Base-by-base conservation (phyloP, 2,888 invertebrate species). In the Uropetala carovei region DNA sequence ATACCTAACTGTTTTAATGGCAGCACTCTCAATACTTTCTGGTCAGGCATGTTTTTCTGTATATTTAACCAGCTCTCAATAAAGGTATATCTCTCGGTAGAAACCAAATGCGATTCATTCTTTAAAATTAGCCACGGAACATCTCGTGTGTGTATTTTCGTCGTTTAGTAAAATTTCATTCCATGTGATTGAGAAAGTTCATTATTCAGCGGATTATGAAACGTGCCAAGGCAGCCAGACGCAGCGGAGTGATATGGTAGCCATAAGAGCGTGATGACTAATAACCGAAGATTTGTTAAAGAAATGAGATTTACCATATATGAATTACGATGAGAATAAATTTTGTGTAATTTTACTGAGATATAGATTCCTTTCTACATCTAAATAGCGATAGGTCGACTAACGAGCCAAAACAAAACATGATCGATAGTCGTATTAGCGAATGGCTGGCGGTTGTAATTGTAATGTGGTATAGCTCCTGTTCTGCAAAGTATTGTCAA, bases 361-460 rank as follows among this genome's bases (percentile, higher is more conserved):
- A 43, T 13, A 75, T 2, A 4, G 13, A 75, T 75, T 22, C 0
- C 8, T 11, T 22, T 27, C 75, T 27, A 14, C 5, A 75, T 13
- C 75, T 75, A 22, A 22, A 22, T 75, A 75, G 27, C 75, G 75
- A 75, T 75, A 75, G 22, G 27, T 75, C 75, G 75, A 75, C 75
- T 22, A 27, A 75, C 75, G 27, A 27, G 10, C 27, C 4, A 27
- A 75, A 75, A 75, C 75, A 75, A 75, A 75, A 75, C 75, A 75
- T 75, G 27, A 75, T 75, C 75, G 75, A 75, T 75, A 75, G 75
- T 75, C 75, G 75, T 22, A 3, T 13, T 75, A 75, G 27, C 27
- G 75, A 27, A 75, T 75, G 75, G 75, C 75, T 75, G 75, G 75
- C 75, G 75, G 75, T 75, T 27, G 22, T 10, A 27, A 13, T 22